These are phyloP conservation scores for Myotis yumanensis DNA, from an alignment of 2,113 vertebrate genomes.

Conservation along the genomic window DNA sequence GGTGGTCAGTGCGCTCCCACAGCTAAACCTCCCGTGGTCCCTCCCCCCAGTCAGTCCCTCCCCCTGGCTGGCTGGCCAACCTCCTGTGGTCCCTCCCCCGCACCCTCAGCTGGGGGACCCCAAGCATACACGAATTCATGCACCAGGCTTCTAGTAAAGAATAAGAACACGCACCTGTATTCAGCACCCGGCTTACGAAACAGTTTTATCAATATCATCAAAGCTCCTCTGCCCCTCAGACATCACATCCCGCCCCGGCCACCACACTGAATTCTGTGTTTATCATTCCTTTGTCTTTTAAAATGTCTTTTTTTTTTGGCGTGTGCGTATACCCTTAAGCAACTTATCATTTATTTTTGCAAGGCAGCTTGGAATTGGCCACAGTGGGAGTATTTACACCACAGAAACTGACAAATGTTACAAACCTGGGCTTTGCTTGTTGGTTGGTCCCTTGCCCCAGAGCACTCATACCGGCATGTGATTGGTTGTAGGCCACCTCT, in stretches of 20 bases:
- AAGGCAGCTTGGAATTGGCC: background rate
- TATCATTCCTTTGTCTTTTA: background rate
- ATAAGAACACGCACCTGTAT: background rate
- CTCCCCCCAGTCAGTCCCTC: no score
- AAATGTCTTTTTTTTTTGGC: background rate
- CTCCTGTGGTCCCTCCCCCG: no score
- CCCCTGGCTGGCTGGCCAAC: no score
- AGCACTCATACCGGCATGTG: background rate
- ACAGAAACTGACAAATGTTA: background rate
- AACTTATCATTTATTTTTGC: background rate
- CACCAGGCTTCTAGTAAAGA: background rate
- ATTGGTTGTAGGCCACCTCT: background rate
- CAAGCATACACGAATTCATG: no score
- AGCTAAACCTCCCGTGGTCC: no score
- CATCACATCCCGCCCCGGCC: rapidly evolving
- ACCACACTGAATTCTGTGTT: background rate
- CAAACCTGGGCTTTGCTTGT: background rate
- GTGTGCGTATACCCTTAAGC: background rate
- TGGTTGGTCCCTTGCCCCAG: background rate
- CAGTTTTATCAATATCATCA: background rate
- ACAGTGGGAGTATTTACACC: background rate
- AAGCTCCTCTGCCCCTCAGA: no score
- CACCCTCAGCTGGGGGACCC: no score
- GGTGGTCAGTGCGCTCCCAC: no score
- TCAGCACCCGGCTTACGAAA: background rate